Conservation (phyloP, 2,113 vertebrate genomes). For the Oostethus manadensis region DNA sequence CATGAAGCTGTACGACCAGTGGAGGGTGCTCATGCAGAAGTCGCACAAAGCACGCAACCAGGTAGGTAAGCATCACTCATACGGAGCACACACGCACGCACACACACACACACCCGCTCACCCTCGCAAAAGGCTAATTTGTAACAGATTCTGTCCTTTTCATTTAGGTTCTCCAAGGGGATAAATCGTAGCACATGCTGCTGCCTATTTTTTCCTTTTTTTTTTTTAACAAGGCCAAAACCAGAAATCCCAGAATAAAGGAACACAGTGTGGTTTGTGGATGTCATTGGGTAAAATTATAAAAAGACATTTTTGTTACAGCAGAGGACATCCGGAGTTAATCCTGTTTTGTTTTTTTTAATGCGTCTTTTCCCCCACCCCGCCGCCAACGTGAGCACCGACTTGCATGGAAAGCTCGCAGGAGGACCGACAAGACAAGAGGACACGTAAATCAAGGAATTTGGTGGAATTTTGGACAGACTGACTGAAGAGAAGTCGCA, state of each 20-base stretch:
- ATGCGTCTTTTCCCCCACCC: background rate
- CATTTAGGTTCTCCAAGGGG: constrained; percentile 88
- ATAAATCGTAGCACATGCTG: constrained; percentile 82
- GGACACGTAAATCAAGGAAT: constrained; percentile 11
- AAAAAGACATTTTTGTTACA: constrained; percentile 34
- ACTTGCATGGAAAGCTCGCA: constrained; percentile 10
- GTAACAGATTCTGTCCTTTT: constrained; percentile 51
- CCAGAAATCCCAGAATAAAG: constrained; percentile 38
- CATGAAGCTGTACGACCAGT: constrained; percentile 98
- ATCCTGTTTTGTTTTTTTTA: too few species aligned
- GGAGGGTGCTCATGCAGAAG: constrained; percentile 97
- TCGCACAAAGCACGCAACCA: constrained; percentile 97
- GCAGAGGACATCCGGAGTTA: too few species aligned
- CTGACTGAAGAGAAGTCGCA: constrained; percentile 1
- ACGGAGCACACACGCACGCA: constrained; percentile 8
- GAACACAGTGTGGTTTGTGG: constrained; percentile 25
- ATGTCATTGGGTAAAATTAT: constrained; percentile 27
- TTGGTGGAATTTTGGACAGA: background rate
- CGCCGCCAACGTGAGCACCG: constrained; percentile 8
- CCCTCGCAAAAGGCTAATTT: constrained; percentile 12
- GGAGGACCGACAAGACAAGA: constrained; percentile 9
- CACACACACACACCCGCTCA: background rate
- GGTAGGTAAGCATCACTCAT: constrained; percentile 83
- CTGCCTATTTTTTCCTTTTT: too few species aligned
- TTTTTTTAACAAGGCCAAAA: constrained; percentile 10